Evolutionary conservation across 2,113 vertebrate species (phyloP).

Genomic region (Vidua macroura): DNA sequence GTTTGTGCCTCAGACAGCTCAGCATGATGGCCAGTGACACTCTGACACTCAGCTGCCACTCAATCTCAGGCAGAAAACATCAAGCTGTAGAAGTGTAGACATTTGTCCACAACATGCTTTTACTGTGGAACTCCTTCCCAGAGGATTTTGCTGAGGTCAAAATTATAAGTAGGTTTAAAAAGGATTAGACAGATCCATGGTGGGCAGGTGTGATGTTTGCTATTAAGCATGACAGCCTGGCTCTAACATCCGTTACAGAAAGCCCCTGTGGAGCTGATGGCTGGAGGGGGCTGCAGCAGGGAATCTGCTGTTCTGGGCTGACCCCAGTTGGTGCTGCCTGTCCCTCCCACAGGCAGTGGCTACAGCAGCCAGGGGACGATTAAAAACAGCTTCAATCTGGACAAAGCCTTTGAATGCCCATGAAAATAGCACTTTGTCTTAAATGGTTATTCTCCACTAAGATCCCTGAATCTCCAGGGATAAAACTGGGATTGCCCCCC

Average conservation of each 20-base stretch:
- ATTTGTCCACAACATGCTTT: not conserved
- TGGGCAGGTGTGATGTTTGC: not conserved
- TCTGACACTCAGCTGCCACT: not conserved
- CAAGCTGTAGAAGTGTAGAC: not conserved
- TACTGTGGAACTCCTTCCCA: not conserved
- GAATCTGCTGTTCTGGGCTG: not conserved
- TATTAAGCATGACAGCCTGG: not conserved
- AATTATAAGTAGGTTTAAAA: not conserved
- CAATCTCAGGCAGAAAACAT: not conserved
- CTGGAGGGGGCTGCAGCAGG: not conserved
- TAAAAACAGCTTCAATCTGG: not conserved
- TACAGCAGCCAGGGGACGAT: not conserved
- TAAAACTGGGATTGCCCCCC: not conserved
- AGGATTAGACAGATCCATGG: conserved; percentile 14
- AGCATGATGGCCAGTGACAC: not conserved
- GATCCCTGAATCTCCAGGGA: not conserved
- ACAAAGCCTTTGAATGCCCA: not conserved
- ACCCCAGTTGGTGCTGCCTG: not conserved
- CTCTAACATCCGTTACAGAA: not conserved
- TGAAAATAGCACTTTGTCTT: not conserved
- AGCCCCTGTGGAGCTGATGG: not conserved
- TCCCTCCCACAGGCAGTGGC: not conserved
- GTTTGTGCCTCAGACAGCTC: not conserved
- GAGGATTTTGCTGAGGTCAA: not conserved
- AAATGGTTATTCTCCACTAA: not conserved